phyloP scores from a whole-genome alignment of 2,113 vertebrate genomes.

The Casuarius casuarius region DNA sequence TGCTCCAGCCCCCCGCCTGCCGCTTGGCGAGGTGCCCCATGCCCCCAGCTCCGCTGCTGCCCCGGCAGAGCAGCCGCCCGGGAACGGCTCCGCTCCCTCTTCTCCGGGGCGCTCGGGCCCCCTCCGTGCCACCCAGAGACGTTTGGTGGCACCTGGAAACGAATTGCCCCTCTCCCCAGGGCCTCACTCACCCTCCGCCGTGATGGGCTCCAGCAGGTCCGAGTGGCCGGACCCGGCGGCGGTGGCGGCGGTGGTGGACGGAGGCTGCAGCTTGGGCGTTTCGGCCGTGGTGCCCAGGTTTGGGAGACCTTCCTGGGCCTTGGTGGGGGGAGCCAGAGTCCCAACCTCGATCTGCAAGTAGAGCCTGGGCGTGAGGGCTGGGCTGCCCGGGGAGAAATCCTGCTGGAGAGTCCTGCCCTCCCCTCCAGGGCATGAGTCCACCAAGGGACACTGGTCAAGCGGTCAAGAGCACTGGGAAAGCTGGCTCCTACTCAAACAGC shows the following conservation, averaged over 20 bases:
- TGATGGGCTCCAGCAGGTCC: slow-evolving; percentile 59
- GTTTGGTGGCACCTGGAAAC: fast-evolving
- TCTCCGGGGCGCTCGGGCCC: not conserved
- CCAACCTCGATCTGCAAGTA: slow-evolving; percentile 73
- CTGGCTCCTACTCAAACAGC: not conserved
- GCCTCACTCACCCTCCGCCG: slow-evolving; percentile 67
- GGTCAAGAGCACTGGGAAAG: not conserved
- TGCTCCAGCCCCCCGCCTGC: not conserved
- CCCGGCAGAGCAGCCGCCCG: not conserved
- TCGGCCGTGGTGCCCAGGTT: not conserved
- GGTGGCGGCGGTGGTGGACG: not conserved
- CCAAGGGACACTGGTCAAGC: fast-evolving
- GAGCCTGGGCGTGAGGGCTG: not conserved
- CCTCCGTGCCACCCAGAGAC: fast-evolving
- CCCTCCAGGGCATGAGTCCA: not conserved
- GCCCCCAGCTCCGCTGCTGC: not conserved
- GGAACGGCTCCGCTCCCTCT: not conserved
- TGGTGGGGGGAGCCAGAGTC: slow-evolving; percentile 62
- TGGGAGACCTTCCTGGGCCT: not conserved
- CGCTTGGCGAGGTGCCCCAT: not conserved
- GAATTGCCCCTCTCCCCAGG: not conserved
- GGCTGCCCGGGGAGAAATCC: no score
- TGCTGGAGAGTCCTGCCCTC: not conserved
- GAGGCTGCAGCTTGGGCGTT: not conserved
- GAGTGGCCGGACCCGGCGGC: not conserved